Percentiles rank a stretch among this genome's conserved stretches.
Evolutionary conservation across 53 echinoderm and acorn worm genomes (phyloP).

Genomic region (Zoroaster sp.): DNA sequence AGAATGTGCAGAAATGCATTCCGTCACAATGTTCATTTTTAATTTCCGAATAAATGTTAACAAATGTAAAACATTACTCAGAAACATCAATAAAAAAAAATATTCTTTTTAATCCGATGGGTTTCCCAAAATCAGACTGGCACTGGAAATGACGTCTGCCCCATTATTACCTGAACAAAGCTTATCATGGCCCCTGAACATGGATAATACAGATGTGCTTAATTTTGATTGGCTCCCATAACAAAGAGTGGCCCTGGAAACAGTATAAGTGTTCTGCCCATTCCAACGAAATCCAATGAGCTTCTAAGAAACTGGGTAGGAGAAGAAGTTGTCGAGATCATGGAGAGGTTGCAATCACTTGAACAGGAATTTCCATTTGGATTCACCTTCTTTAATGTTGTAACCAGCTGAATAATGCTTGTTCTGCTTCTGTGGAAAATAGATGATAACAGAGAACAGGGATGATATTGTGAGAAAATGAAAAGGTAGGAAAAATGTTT

Average conservation of each 20-base stretch:
- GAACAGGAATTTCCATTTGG: conserved; percentile 48
- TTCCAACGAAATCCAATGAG: neutral
- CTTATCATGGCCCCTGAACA: neutral
- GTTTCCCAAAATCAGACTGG: too few species aligned
- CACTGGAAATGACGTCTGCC: too few species aligned
- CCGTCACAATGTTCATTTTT: too few species aligned
- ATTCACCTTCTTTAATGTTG: conserved; percentile 55
- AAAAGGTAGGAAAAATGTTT: too few species aligned
- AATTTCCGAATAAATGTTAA: too few species aligned
- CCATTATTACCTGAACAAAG: neutral
- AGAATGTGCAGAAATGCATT: too few species aligned
- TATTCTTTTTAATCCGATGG: too few species aligned
- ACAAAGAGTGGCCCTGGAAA: neutral
- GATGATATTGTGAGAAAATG: too few species aligned
- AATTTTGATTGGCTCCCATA: neutral
- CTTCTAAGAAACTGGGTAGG: neutral
- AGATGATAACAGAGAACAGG: neutral
- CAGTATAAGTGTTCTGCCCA: neutral
- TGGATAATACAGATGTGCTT: neutral
- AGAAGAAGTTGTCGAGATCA: neutral
- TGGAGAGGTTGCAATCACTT: neutral
- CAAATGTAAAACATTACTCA: too few species aligned
- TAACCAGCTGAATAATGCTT: conserved; percentile 32
- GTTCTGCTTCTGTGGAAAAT: conserved; percentile 43
- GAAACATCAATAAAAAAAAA: too few species aligned